Conservation (phyloP, 2,888 invertebrate species). For the Platycheirus albimanus region DNA sequence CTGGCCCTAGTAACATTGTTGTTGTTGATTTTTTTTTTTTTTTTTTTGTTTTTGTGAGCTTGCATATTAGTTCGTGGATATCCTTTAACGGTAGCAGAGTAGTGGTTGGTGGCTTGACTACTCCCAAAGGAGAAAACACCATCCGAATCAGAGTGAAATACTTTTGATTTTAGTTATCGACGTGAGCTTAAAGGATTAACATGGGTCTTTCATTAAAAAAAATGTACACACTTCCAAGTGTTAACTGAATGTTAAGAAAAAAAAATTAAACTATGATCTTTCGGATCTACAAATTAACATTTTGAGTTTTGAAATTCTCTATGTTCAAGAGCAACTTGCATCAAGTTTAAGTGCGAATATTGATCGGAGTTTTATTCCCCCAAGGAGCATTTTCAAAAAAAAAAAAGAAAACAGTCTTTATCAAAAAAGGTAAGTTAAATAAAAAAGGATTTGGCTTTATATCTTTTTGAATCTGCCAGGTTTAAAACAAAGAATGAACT, state of each 20-base stretch:
- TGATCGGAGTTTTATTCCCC: slow-evolving; percentile 8
- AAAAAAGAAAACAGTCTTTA: too few species aligned
- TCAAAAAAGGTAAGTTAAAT: slow-evolving; percentile 53
- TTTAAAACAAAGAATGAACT: background rate
- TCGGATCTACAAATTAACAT: slow-evolving; percentile 21
- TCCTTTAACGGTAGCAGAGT: slow-evolving; percentile 45
- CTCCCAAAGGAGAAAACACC: slow-evolving; percentile 60
- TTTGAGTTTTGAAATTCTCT: background rate
- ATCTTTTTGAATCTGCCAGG: background rate
- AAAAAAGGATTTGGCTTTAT: background rate
- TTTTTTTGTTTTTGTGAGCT: slow-evolving; percentile 58
- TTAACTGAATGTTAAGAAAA: slow-evolving; percentile 18
- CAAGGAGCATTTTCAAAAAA: slow-evolving; percentile 7
- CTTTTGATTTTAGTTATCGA: slow-evolving; percentile 80
- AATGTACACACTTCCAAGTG: slow-evolving; percentile 31
- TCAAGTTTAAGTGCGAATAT: slow-evolving; percentile 42
- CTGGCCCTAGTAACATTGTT: too few species aligned
- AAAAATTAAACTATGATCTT: slow-evolving; percentile 52
- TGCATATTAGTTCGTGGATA: slow-evolving; percentile 58
- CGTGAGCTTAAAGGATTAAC: slow-evolving; percentile 82
- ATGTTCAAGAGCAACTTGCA: background rate
- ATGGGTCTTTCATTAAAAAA: slow-evolving; percentile 75
- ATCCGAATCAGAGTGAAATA: slow-evolving; percentile 70
- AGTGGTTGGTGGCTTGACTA: slow-evolving; percentile 44
- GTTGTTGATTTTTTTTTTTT: slow-evolving; percentile 26